phyloP scores from a whole-genome alignment of 2,888 invertebrate genomes.

The Lamproptera curius region DNA sequence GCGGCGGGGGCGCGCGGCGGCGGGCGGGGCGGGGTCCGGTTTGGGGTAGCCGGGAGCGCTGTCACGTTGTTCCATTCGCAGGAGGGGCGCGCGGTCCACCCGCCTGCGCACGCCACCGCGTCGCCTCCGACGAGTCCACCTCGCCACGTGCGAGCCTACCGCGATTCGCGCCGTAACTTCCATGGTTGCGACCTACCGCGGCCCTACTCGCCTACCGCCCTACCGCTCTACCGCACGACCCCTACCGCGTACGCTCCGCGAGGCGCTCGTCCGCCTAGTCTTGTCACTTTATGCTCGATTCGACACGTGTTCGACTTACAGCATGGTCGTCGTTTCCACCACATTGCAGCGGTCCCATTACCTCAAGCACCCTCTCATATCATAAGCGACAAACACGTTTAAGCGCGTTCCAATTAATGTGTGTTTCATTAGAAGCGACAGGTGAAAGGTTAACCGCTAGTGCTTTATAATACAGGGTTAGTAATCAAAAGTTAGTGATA shows the following conservation, averaged over 20 bases:
- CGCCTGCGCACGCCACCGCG: conserved; percentile 42
- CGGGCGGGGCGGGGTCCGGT: conserved; percentile 6
- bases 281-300: conserved; percentile 36
- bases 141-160: background rate
- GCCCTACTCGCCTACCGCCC: background rate
- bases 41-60: conserved; percentile 77
- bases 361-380: conserved; percentile 41
- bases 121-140: background rate
- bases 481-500: conserved; percentile 34
- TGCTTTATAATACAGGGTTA: conserved; percentile 41
- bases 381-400: conserved; percentile 44
- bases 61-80: conserved; percentile 83
- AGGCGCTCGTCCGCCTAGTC: conserved; percentile 25
- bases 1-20: background rate
- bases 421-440: conserved; percentile 33
- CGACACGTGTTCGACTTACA: conserved; percentile 57
- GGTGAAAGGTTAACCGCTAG: conserved; percentile 24
- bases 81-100: conserved; percentile 81
- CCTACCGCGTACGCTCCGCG: conserved; percentile 23
- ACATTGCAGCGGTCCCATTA: conserved; percentile 36
- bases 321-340: conserved; percentile 66
- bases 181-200: conserved; percentile 33
- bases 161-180: conserved; percentile 30
- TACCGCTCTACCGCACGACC: background rate
- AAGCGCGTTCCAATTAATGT: conserved; percentile 17